phyloP scores from a whole-genome alignment of 53 echinoderm and acorn worm species.

The Antedon mediterranea region DNA sequence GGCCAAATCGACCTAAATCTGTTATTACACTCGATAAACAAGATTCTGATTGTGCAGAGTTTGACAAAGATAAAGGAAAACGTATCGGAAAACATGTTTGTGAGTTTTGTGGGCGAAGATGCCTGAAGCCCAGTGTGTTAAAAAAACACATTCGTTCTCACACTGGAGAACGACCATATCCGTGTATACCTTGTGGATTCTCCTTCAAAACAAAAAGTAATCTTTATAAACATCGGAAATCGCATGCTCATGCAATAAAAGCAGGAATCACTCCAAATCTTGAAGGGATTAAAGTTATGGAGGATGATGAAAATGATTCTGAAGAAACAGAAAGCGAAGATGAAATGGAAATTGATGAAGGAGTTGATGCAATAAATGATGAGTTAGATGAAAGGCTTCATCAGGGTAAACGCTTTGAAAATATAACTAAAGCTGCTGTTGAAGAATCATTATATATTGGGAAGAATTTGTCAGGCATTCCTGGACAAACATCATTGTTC shows the following conservation, averaged over 20 bases:
- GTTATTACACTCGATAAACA: background rate
- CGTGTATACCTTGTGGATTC: conserved; percentile 90
- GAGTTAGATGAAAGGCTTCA: background rate
- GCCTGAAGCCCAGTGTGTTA: conserved; percentile 90
- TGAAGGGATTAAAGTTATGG: conserved; percentile 33
- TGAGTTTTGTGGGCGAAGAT: conserved; percentile 81
- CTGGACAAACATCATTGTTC: background rate
- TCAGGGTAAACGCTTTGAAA: too few species aligned
- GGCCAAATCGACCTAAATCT: conserved; percentile 20
- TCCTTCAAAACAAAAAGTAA: conserved; percentile 98
- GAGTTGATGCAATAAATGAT: background rate
- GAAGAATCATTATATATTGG: background rate
- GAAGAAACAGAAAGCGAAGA: conserved; percentile 99
- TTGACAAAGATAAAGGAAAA: background rate
- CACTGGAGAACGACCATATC: conserved; percentile 92
- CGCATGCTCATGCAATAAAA: conserved; percentile 93
- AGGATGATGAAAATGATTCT: conserved; percentile 73
- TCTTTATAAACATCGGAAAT: conserved; percentile 92
- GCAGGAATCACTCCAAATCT: conserved; percentile 48
- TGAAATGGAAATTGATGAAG: conserved; percentile 34
- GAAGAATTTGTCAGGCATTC: background rate
- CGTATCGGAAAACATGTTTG: conserved; percentile 66
- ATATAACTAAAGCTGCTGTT: too few species aligned
- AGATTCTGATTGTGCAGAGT: background rate
- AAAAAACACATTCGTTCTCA: conserved; percentile 94